phyloP scores from a whole-genome alignment of 64 coral and sea anemone species.

The Dendrophyllia cribrosa region DNA sequence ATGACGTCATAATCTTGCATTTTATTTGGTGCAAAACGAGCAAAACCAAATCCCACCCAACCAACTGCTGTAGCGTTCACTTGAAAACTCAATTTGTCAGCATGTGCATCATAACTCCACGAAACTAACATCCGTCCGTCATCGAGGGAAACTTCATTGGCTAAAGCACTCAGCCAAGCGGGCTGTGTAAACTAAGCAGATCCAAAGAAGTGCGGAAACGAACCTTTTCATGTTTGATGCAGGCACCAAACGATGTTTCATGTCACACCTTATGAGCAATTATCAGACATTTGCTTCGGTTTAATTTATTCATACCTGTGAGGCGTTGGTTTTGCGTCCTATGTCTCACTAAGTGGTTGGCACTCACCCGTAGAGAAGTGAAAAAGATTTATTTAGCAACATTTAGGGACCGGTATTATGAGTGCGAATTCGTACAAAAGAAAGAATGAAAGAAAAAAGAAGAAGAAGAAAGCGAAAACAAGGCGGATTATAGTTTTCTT shows the following conservation, averaged over 20 bases:
- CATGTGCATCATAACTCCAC: background rate
- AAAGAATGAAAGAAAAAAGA: too few species aligned
- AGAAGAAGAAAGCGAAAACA: too few species aligned
- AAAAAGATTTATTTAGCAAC: too few species aligned
- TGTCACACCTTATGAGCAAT: background rate
- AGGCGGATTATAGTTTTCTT: too few species aligned
- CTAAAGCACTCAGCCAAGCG: background rate
- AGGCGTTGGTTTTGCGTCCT: too few species aligned
- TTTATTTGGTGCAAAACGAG: conserved; percentile 5
- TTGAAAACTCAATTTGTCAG: background rate
- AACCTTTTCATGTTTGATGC: background rate
- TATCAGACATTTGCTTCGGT: too few species aligned
- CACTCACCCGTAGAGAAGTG: too few species aligned
- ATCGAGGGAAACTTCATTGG: background rate
- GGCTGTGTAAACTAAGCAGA: background rate
- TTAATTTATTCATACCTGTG: too few species aligned
- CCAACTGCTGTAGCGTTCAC: background rate
- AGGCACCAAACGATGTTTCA: too few species aligned
- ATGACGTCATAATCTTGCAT: background rate
- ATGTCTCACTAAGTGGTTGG: too few species aligned
- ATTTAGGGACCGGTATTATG: too few species aligned
- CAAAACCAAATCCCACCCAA: background rate
- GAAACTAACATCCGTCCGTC: background rate
- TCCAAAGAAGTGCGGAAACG: background rate
- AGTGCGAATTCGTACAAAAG: too few species aligned